phyloP scores from a whole-genome alignment of 1,140 invertebrate genomes.

The Holcopasites calliopsidis region DNA sequence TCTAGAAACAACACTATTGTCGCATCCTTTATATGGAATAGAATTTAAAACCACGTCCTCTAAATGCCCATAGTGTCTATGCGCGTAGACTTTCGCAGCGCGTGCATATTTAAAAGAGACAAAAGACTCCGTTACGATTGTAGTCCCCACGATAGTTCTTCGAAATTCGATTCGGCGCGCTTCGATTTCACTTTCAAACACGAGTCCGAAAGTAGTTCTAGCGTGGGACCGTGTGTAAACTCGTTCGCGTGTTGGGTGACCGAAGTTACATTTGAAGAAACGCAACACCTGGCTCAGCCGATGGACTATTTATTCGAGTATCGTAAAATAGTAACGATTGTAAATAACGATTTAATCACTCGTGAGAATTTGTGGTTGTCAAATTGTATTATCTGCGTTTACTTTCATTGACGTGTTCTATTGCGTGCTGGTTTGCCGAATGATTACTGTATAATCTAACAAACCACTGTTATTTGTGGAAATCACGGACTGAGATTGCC shows the following conservation, averaged over 20 bases:
- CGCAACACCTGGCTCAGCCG: not conserved
- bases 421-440: no score
- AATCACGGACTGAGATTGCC: not conserved
- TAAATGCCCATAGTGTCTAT: not conserved
- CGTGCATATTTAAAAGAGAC: not conserved
- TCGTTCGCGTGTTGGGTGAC: conserved; percentile 12
- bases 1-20: not conserved
- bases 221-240: conserved; percentile 8
- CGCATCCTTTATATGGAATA: not conserved
- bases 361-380: not conserved
- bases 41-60: not conserved
- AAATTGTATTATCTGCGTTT: not conserved
- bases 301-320: not conserved
- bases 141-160: not conserved
- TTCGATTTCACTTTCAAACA: conserved; percentile 37
- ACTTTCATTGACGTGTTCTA: not conserved
- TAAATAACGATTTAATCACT: not conserved
- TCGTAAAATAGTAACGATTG: not conserved
- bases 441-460: not conserved
- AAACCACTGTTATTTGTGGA: not conserved
- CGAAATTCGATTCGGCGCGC: conserved; percentile 33
- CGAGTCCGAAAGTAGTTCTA: conserved; percentile 35
- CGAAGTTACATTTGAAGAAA: conserved; percentile 15
- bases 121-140: not conserved
- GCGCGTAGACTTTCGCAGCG: conserved; percentile 20